phyloP scores from a whole-genome alignment of 2,113 vertebrate species.

The Rhagologus leucostigma region DNA sequence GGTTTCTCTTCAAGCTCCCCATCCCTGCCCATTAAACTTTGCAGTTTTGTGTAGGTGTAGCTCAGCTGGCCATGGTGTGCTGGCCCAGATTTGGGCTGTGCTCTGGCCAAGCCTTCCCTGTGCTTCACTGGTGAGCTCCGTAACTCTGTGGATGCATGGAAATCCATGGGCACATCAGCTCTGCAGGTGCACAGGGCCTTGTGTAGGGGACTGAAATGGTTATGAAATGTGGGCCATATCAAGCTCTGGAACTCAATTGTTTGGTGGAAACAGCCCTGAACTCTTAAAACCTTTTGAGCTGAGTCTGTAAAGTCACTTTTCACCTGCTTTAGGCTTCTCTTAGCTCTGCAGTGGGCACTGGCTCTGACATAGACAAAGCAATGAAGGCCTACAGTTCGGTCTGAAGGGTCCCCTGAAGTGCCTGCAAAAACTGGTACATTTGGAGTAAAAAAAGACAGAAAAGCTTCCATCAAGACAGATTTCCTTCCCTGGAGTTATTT shows the following conservation, averaged over 20 bases:
- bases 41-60: not conserved
- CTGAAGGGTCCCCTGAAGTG: not conserved
- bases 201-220: not conserved
- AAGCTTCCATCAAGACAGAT: not conserved
- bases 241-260: not conserved
- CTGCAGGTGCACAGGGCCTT: not conserved
- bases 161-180: not conserved
- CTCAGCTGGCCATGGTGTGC: not conserved
- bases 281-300: not conserved
- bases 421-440: not conserved
- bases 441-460: not conserved
- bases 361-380: not conserved
- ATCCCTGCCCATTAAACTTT: not conserved
- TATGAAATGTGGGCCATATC: not conserved
- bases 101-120: not conserved
- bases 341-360: not conserved
- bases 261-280: not conserved
- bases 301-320: not conserved
- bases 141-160: not conserved
- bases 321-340: not conserved
- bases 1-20: not conserved
- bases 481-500: not conserved
- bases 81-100: not conserved
- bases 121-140: rapidly evolving
- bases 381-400: rapidly evolving